These are phyloP conservation scores for Periphyllus acericola DNA, from an alignment of 2,888 invertebrate species.

Conservation along the genomic window DNA sequence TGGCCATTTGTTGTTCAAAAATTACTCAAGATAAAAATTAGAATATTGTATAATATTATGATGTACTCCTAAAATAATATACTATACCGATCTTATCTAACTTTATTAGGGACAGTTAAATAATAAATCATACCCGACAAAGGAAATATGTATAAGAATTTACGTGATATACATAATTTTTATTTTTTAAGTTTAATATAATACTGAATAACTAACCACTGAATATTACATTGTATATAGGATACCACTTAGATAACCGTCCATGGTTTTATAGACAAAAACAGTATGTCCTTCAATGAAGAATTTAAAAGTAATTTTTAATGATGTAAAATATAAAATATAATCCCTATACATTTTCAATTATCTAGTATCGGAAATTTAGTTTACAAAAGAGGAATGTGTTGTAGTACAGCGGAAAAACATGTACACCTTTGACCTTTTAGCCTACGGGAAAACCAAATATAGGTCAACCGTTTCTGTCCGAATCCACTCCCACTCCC, in stretches of 20 bases:
- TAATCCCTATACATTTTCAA: neutral
- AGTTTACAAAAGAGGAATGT: neutral
- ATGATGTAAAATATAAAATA: neutral
- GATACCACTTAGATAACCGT: neutral
- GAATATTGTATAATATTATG: neutral
- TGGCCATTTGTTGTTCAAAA: neutral
- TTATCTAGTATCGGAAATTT: neutral
- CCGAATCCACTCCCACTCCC: constrained; percentile 13
- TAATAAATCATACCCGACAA: neutral
- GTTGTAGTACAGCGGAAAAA: neutral
- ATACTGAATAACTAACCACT: neutral
- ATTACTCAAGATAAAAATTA: neutral
- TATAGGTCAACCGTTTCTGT: constrained; percentile 45
- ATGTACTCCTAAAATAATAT: neutral
- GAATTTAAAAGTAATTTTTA: neutral
- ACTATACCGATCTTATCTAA: neutral
- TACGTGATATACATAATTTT: constrained; percentile 6
- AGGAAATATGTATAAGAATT: neutral
- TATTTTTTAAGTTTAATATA: neutral
- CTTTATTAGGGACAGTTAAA: neutral
- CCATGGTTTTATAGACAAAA: no score
- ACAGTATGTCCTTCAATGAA: no score
- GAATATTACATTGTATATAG: neutral
- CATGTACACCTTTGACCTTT: constrained; percentile 23
- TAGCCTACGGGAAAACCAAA: constrained; percentile 29